A percentile compares a stretch with the other conserved stretches of the same genome.
Evolutionary conservation across 2,113 vertebrate species (phyloP).

Genomic region (Pteronura brasiliensis): DNA sequence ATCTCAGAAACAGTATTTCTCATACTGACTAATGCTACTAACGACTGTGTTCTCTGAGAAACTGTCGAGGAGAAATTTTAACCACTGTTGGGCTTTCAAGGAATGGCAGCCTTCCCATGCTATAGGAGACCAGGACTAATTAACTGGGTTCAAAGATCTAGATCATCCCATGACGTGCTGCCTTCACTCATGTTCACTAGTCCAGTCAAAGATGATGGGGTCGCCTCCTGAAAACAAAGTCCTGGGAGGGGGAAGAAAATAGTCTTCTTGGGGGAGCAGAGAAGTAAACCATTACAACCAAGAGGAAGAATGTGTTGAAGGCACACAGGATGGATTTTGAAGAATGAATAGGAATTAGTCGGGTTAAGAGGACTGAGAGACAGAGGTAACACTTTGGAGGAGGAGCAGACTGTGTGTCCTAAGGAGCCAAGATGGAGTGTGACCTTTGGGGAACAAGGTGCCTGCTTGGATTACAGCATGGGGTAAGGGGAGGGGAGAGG

Average conservation of each 20-base stretch:
- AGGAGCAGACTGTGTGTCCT: neutral
- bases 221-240: neutral
- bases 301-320: neutral
- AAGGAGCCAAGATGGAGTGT: neutral
- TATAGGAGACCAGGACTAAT: neutral
- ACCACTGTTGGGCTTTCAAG: neutral
- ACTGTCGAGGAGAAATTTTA: neutral
- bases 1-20: neutral
- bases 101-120: neutral
- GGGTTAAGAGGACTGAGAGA: neutral
- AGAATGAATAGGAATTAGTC: neutral
- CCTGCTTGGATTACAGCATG: neutral
- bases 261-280: neutral
- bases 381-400: neutral
- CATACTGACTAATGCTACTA: neutral
- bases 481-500: fast-evolving
- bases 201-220: neutral
- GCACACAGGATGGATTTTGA: neutral
- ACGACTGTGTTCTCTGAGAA: neutral
- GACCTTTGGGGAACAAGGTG: neutral
- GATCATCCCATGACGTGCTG: neutral
- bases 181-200: neutral
- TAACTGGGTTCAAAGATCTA: neutral
- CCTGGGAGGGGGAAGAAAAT: neutral
- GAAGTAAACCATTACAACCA: neutral